Percentiles rank a stretch among this genome's conserved stretches.
phyloP scores from a whole-genome alignment of 2,113 vertebrate species.

The Gadus macrocephalus region DNA sequence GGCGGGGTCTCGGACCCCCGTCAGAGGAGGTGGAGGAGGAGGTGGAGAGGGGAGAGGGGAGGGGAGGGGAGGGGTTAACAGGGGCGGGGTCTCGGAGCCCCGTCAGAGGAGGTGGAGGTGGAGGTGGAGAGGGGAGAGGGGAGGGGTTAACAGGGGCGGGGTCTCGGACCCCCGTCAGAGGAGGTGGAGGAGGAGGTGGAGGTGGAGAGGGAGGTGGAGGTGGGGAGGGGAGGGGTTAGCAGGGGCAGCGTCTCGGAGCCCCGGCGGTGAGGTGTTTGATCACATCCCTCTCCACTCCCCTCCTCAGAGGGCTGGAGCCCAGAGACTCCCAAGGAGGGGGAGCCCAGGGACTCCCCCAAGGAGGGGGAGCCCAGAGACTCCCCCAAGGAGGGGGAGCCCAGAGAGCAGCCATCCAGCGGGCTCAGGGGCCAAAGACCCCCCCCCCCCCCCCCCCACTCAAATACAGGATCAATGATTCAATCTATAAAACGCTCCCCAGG shows the following conservation, averaged over 20 bases:
- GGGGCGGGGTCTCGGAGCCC: too few relatives aligned
- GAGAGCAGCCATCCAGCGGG: conserved; percentile 1
- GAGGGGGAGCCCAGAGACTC: conserved; percentile 28
- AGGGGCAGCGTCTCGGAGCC: conserved; percentile 35
- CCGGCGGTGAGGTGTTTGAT: conserved; percentile 62
- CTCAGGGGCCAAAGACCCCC: too few relatives aligned
- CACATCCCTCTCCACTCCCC: conserved; percentile 48
- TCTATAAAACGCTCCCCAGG: too few relatives aligned
- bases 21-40: conserved; percentile 13
- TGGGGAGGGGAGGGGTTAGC: conserved; percentile 15
- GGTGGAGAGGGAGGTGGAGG: conserved; percentile 8
- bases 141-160: background rate
- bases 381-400: conserved; percentile 18
- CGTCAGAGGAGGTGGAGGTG: background rate
- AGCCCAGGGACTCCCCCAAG: conserved; percentile 7
- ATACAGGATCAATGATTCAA: too few relatives aligned
- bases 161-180: too few relatives aligned
- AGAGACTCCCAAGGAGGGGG: conserved; percentile 24
- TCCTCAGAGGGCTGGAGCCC: conserved; percentile 45
- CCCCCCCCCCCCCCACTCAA: too few relatives aligned
- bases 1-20: conserved; percentile 38
- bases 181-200: conserved; percentile 7
- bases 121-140: conserved; percentile 13
- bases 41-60: conserved; percentile 30
- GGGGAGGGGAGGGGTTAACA: conserved; percentile 2